phyloP scores from a whole-genome alignment of 2,113 vertebrate genomes.

The Bujurquina vittata region DNA sequence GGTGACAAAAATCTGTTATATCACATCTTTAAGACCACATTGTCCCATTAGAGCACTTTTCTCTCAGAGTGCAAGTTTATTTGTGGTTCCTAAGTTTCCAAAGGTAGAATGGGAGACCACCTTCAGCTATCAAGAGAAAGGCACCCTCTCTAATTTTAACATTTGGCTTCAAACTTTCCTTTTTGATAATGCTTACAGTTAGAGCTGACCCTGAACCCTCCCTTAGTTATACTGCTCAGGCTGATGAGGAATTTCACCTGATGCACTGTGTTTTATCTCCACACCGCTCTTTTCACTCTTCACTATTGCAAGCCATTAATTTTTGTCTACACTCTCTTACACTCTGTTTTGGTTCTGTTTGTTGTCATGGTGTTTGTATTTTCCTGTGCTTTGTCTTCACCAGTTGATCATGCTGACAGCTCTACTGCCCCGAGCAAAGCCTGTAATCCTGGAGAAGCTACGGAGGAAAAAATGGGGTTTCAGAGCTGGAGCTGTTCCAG shows the following conservation, averaged over 20 bases:
- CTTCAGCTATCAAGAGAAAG: too few species aligned
- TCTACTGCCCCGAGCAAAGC: not conserved
- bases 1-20: not conserved
- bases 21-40: not conserved
- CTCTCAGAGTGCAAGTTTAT: too few species aligned
- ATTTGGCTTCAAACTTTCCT: not conserved
- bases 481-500: not conserved
- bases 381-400: not conserved
- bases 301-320: not conserved
- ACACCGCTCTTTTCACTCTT: not conserved
- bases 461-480: not conserved
- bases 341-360: not conserved
- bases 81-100: too few species aligned
- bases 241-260: not conserved
- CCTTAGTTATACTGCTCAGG: not conserved
- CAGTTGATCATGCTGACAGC: not conserved
- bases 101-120: too few species aligned
- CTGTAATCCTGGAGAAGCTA: not conserved
- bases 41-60: too few species aligned
- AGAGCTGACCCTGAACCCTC: not conserved
- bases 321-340: not conserved
- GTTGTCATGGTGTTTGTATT: not conserved
- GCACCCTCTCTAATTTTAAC: too few species aligned
- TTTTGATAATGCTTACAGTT: fast-evolving
- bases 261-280: not conserved